A percentile compares a stretch with the other conserved stretches of the same genome.
Conservation (phyloP, 2,888 invertebrate genomes). For the Pyrgus malvae region DNA sequence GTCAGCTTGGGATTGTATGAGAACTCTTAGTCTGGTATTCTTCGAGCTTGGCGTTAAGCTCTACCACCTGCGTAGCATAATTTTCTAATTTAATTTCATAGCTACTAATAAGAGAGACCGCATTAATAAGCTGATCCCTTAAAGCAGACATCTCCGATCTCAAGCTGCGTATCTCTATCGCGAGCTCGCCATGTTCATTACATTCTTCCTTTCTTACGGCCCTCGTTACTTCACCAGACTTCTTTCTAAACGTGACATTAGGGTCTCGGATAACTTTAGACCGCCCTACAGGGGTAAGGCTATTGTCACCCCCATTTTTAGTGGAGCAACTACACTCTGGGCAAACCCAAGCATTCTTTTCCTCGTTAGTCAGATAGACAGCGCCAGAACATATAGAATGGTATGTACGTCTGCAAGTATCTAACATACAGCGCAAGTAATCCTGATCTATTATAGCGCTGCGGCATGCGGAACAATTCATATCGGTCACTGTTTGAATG, state of each 20-base stretch:
- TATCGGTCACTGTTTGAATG: too few relatives aligned
- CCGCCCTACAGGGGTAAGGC: background rate
- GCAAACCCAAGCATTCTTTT: background rate
- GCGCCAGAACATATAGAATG: background rate
- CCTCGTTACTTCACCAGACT: too few relatives aligned
- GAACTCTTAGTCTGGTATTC: background rate
- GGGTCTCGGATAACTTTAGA: background rate
- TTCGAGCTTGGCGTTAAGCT: background rate
- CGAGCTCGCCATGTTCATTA: background rate
- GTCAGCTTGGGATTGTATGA: too few relatives aligned
- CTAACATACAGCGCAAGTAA: background rate
- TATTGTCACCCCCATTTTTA: too few relatives aligned
- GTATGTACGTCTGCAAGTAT: background rate
- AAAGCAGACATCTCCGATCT: background rate
- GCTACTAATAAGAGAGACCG: background rate
- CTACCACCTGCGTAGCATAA: background rate
- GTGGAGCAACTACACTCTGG: background rate
- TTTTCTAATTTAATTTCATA: background rate
- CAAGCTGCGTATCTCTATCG: background rate
- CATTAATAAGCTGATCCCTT: background rate
- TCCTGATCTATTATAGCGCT: background rate
- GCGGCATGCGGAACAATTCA: conserved; percentile 1
- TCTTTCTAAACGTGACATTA: conserved; percentile 1
- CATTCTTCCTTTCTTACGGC: background rate
- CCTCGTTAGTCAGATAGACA: background rate